phyloP scores from a whole-genome alignment of 2,888 invertebrate genomes.

The Eugnorisma glareosa region DNA sequence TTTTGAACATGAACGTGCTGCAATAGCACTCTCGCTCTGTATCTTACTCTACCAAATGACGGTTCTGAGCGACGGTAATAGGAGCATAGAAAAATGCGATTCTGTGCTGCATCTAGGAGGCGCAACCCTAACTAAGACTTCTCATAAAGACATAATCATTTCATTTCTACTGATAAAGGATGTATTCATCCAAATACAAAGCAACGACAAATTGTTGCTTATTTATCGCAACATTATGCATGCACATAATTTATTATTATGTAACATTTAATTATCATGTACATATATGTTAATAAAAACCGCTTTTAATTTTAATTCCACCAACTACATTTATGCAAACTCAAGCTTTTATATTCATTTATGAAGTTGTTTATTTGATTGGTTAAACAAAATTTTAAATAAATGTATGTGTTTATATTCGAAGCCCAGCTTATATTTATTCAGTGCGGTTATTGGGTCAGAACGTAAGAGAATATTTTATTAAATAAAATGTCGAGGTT shows the following conservation, averaged over 20 bases:
- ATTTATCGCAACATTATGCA: slow-evolving; percentile 25
- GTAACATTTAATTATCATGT: slow-evolving; percentile 35
- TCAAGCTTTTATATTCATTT: slow-evolving; percentile 26
- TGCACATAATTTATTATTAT: slow-evolving; percentile 26
- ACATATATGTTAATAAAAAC: slow-evolving; percentile 36
- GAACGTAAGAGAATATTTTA: slow-evolving; percentile 20
- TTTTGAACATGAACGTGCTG: too few relatives aligned
- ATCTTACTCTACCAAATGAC: too few relatives aligned
- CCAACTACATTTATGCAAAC: slow-evolving; percentile 29
- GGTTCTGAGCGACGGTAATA: too few relatives aligned
- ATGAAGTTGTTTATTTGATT: slow-evolving; percentile 41
- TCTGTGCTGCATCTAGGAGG: too few relatives aligned
- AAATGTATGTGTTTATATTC: slow-evolving; percentile 31
- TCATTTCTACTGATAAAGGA: neutral
- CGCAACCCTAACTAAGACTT: too few relatives aligned
- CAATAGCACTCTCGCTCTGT: too few relatives aligned
- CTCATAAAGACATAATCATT: neutral
- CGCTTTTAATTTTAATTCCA: slow-evolving; percentile 2
- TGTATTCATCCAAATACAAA: neutral
- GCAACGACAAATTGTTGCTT: neutral
- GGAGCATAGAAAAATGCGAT: too few relatives aligned
- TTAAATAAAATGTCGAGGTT: slow-evolving; percentile 1
- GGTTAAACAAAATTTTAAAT: slow-evolving; percentile 43
- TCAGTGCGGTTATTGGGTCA: slow-evolving; percentile 4
- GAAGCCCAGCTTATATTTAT: slow-evolving; percentile 18